Conservation (phyloP, 2,797 vertebrate species). For the Hybognathus amarus region DNA sequence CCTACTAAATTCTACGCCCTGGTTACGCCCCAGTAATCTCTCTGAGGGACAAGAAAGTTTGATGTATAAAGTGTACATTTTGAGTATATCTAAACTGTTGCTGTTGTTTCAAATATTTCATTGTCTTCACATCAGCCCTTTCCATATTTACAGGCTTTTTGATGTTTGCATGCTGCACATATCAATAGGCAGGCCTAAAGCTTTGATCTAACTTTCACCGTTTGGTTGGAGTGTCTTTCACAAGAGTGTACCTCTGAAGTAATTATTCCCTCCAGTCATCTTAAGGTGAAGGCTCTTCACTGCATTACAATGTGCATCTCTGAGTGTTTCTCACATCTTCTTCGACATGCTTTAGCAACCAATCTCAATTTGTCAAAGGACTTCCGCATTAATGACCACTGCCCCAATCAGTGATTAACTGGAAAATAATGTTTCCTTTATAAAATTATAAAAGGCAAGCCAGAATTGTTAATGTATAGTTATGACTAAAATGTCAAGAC, state of each 20-base stretch:
- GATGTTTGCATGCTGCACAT: constrained; percentile 57
- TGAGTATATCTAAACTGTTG: too few relatives aligned
- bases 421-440: not conserved
- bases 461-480: not conserved
- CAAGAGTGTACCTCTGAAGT: constrained; percentile 59
- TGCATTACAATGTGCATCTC: constrained; percentile 69
- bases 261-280: constrained; percentile 70
- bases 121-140: constrained; percentile 43
- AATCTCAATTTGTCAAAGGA: not conserved
- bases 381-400: not conserved
- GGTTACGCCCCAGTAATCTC: too few relatives aligned
- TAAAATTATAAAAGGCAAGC: not conserved
- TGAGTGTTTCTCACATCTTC: constrained; percentile 17
- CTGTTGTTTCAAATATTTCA: constrained; percentile 52
- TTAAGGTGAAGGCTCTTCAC: constrained; percentile 58
- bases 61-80: not conserved
- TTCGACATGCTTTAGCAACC: not conserved
- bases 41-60: not conserved
- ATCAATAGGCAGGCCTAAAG: constrained; percentile 53
- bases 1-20: too few relatives aligned
- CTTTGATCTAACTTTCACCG: constrained; percentile 70
- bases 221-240: constrained; percentile 63
- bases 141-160: constrained; percentile 59
- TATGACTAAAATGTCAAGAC: constrained; percentile 28
- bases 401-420: not conserved